These are phyloP conservation scores for Lasioglossum lativentre DNA, from an alignment of 2,888 invertebrate species.

Conservation along the genomic window DNA sequence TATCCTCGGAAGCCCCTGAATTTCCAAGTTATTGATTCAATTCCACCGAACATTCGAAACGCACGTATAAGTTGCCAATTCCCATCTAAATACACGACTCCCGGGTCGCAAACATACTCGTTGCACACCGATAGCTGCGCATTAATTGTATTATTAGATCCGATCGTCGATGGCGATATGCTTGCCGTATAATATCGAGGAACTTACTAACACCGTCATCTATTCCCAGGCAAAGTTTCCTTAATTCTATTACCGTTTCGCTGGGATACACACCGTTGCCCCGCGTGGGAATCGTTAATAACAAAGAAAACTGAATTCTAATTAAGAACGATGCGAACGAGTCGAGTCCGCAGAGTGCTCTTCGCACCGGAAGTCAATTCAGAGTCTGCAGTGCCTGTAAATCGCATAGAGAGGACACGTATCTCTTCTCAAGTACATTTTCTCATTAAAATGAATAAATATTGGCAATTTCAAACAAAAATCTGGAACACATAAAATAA, in stretches of 20 bases:
- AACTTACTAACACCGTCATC: conserved; percentile 35
- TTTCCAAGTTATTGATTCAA: conserved; percentile 11
- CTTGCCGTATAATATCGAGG: conserved; percentile 26
- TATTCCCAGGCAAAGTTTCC: conserved; percentile 35
- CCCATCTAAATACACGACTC: neutral
- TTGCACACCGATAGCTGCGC: neutral
- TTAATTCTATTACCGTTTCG: conserved; percentile 32
- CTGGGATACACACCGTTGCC: neutral
- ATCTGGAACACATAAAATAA: neutral
- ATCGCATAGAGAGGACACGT: neutral
- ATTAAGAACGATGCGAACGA: conserved; percentile 5
- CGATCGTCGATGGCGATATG: conserved; percentile 17
- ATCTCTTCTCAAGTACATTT: no score
- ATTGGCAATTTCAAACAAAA: neutral
- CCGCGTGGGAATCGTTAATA: conserved; percentile 14
- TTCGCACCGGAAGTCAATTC: neutral
- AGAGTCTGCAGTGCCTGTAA: neutral
- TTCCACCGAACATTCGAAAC: neutral
- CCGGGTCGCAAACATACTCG: neutral
- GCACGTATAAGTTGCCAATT: conserved; percentile 3
- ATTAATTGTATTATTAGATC: conserved; percentile 20
- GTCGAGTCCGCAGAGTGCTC: neutral
- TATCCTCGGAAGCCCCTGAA: neutral
- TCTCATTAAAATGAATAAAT: neutral
- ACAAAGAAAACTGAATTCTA: conserved; percentile 13